These are phyloP conservation scores for Sapajus apella DNA, from an alignment of 2,113 vertebrate genomes.

Conservation along the genomic window DNA sequence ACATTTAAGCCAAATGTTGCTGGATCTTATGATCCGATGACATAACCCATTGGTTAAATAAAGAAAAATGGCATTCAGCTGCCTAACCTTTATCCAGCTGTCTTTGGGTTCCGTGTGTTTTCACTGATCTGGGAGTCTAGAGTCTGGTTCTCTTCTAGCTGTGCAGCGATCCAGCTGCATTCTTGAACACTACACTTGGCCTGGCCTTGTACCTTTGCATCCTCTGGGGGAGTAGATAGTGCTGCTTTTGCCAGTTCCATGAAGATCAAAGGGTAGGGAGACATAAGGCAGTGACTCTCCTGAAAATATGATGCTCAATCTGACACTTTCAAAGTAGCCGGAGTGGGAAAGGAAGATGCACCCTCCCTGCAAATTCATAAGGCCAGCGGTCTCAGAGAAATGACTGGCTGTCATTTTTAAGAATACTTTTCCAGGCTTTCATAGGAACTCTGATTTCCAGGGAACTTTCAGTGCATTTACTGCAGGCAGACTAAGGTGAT, in stretches of 20 bases:
- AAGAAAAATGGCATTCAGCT: not conserved
- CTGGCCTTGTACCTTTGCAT: not conserved
- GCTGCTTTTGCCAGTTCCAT: no score
- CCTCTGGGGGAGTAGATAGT: not conserved
- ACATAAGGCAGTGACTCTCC: not conserved
- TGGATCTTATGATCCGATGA: not conserved
- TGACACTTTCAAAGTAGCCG: accelerated
- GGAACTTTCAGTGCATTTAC: not conserved
- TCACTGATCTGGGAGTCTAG: not conserved
- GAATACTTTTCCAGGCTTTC: not conserved
- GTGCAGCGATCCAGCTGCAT: accelerated
- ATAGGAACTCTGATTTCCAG: no score
- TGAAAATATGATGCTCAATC: not conserved
- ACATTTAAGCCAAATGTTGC: accelerated
- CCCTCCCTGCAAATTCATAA: accelerated
- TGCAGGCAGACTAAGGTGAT: not conserved
- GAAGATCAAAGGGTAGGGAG: not conserved
- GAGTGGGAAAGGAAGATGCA: accelerated
- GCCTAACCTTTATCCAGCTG: not conserved
- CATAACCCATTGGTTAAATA: not conserved
- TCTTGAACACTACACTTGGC: accelerated
- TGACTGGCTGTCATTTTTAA: not conserved
- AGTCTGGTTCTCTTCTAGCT: not conserved
- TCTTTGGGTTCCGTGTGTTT: not conserved
- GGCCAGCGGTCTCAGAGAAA: not conserved